Percentiles rank a stretch among this genome's conserved stretches.
Evolutionary conservation across 1,140 invertebrate genomes (phyloP).

Genomic region (Bombus huntii): DNA sequence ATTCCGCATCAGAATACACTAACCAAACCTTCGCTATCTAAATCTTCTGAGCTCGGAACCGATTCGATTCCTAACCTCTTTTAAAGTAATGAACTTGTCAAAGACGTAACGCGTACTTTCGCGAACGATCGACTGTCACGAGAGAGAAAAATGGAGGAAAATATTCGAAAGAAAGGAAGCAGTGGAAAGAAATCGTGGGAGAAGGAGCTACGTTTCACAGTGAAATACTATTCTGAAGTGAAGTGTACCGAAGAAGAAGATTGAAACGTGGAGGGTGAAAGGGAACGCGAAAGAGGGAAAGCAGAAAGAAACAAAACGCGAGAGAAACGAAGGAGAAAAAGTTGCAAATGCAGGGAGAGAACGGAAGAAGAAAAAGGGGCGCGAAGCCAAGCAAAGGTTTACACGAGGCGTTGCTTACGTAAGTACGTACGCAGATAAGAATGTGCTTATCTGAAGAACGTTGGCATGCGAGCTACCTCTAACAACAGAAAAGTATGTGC

Average conservation of each 20-base stretch:
- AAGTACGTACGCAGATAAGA: slow-evolving; percentile 63
- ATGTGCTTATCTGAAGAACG: slow-evolving; percentile 62
- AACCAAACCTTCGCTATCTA: no score
- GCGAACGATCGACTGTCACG: no score
- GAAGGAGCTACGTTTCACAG: no score
- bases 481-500: slow-evolving; percentile 28
- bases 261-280: no score
- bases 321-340: slow-evolving; percentile 5
- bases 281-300: background rate
- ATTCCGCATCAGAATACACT: background rate
- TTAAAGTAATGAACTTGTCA: background rate
- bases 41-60: no score
- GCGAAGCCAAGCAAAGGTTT: slow-evolving; percentile 36
- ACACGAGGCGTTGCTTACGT: slow-evolving; percentile 61
- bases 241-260: background rate
- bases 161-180: no score
- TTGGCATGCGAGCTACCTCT: slow-evolving; percentile 42
- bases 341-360: background rate
- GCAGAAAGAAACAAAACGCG: background rate
- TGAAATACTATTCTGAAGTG: background rate
- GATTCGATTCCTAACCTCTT: no score
- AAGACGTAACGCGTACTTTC: no score
- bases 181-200: no score
- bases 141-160: no score
- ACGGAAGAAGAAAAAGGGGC: slow-evolving; percentile 41